Evolutionary conservation across 2,888 invertebrate species (phyloP), one percentile per base, ranked within the genome.

Genomic region (Ectropis crepuscularia): DNA sequence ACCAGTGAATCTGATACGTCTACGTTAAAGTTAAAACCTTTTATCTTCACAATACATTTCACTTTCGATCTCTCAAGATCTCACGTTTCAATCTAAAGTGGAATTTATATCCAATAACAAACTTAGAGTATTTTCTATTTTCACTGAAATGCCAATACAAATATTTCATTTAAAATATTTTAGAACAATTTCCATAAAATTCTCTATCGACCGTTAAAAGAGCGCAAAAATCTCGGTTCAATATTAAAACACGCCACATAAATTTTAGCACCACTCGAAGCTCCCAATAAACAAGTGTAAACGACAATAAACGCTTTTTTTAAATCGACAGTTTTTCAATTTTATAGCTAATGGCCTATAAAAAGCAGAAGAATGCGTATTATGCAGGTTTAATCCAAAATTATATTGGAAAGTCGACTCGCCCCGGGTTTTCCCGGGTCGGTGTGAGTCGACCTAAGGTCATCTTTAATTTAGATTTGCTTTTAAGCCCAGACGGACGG

Each of bases 331-430:
- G 38, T 16, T 42, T 38, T 57, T 63, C 53, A 47, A 62, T 57
- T 55, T 51, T 55, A 62, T 62, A 46, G 55, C 55, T 53, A 53
- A 57, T 57, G 16, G 57, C 37, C 47, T 12, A 53, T 62, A 57
- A 57, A 57, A 37, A 10, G 41, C 36, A 28, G 36, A 45, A 41
- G 37, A 53, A 45, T 49, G 55, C 45, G 45, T 28, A 50, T 55
- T 43, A 51, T 28, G 10, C 10, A n/a, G 48, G 16, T 43, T 48
- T 60, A 53, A 43, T 12, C 12, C 10, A 12, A 53, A 36, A 42
- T 60, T 41, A 48, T 11, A 6, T 36, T 7, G 16, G 16, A 28
- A 28, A 1, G 16, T 28, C 16, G 16, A 1, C 2, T 28, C 16
- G 16, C 16, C 16, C 4, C 16, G 16, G 16, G 1, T 28, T 28